These are phyloP conservation scores for Metacarcinus magister DNA, from an alignment of 2,888 invertebrate genomes.

Conservation along the genomic window DNA sequence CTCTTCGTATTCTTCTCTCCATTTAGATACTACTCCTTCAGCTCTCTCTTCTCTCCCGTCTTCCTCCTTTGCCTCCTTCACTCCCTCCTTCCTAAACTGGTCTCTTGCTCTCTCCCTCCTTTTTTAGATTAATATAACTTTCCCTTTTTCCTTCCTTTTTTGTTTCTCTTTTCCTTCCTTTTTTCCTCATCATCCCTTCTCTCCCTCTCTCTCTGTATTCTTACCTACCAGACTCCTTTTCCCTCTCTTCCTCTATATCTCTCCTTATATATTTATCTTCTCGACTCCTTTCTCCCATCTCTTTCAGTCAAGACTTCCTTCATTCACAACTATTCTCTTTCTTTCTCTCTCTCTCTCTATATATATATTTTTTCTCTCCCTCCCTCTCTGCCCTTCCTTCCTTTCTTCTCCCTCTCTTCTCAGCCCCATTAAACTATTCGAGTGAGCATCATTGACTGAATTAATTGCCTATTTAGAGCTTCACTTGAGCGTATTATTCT, in stretches of 20 bases:
- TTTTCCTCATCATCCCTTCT: background rate
- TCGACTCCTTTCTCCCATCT: background rate
- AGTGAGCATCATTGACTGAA: constrained; percentile 41
- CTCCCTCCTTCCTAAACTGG: background rate
- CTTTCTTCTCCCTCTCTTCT: background rate
- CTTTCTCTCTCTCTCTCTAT: background rate
- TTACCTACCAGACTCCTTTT: background rate
- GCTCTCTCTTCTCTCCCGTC: too few relatives aligned
- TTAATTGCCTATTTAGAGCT: constrained; percentile 48
- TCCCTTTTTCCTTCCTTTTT: background rate
- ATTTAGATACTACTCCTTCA: too few relatives aligned
- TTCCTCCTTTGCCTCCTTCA: too few relatives aligned
- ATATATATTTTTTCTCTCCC: too few relatives aligned
- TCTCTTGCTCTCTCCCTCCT: background rate
- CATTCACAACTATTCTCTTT: background rate
- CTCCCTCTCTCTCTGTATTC: background rate
- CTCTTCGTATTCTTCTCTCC: too few relatives aligned
- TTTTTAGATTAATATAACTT: background rate
- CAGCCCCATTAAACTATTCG: background rate
- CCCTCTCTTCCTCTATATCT: background rate
- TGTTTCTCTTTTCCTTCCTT: background rate
- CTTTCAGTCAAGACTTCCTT: background rate
- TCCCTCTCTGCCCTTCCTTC: too few relatives aligned
- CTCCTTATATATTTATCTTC: background rate
- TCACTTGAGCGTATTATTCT: constrained; percentile 45